These are phyloP conservation scores for Cetonia aurata DNA, from an alignment of 2,888 invertebrate species.

Conservation along the genomic window DNA sequence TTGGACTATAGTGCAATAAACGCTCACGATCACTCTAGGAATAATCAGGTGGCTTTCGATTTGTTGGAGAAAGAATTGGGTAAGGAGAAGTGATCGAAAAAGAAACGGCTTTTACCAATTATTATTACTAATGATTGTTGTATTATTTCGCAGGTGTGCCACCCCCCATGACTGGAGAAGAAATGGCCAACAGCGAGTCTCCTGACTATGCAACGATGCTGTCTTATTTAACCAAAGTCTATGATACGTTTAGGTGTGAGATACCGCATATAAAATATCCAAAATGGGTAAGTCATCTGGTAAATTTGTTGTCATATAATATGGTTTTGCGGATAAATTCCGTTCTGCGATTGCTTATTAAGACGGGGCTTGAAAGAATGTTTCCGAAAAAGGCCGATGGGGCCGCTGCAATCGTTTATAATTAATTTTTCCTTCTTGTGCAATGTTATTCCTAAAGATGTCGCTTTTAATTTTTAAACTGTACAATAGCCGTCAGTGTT, in stretches of 20 bases:
- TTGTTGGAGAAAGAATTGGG: conserved; percentile 88
- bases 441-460: too few species aligned
- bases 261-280: conserved; percentile 86
- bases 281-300: conserved; percentile 71
- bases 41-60: conserved; percentile 88
- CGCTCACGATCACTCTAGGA: conserved; percentile 74
- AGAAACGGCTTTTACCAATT: background rate
- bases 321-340: too few species aligned
- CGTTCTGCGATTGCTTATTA: too few species aligned
- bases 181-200: conserved; percentile 78
- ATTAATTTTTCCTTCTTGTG: too few species aligned
- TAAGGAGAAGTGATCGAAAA: conserved; percentile 44
- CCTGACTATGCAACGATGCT: conserved; percentile 83
- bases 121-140: background rate
- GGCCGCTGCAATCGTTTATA: too few species aligned
- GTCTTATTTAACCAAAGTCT: conserved; percentile 89
- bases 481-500: too few species aligned
- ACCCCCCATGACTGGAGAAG: conserved; percentile 81
- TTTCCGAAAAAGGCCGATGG: too few species aligned
- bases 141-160: conserved; percentile 67
- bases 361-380: too few species aligned
- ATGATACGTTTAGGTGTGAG: conserved; percentile 91
- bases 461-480: too few species aligned
- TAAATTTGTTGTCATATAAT: too few species aligned
- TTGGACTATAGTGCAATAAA: conserved; percentile 79